phyloP scores from a whole-genome alignment of 1,140 invertebrate genomes.

The Drosophila lacteicornis region DNA sequence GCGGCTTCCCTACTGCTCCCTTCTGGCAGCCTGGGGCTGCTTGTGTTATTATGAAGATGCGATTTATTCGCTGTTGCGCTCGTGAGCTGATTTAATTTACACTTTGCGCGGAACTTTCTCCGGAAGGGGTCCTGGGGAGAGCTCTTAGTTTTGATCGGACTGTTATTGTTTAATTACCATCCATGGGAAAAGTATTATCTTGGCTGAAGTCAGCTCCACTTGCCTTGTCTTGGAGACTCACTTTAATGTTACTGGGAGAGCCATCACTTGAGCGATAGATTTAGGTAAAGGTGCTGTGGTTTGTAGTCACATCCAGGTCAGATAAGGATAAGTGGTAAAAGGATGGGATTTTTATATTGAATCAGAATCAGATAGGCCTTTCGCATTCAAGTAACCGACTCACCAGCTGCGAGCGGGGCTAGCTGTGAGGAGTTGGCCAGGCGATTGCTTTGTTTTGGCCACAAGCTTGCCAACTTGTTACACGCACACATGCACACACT shows the following conservation, averaged over 20 bases:
- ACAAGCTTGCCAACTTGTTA: conserved; percentile 64
- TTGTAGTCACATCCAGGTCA: neutral
- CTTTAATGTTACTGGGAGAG: neutral
- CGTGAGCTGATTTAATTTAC: conserved; percentile 44
- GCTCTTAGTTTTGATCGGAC: neutral
- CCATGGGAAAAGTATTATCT: neutral
- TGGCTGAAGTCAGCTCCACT: neutral
- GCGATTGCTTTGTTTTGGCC: conserved; percentile 8
- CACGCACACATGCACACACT: conserved; percentile 39
- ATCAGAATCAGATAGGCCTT: too few relatives aligned
- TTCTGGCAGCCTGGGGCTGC: conserved; percentile 18
- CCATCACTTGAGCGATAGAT: neutral
- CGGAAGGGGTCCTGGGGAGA: neutral
- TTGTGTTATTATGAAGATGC: conserved; percentile 26
- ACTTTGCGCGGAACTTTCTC: conserved; percentile 21
- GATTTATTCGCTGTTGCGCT: conserved; percentile 26
- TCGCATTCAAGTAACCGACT: too few relatives aligned
- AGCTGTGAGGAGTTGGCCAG: conserved; percentile 2
- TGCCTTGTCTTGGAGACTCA: neutral
- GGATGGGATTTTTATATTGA: too few relatives aligned
- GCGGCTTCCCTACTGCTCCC: conserved; percentile 10
- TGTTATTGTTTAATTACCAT: conserved; percentile 16
- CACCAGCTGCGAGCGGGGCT: neutral
- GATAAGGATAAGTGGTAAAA: neutral
- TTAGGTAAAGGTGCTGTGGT: neutral